Evolutionary conservation across 2,113 vertebrate genomes (phyloP), one percentile per base, ranked within the genome.

Genomic region (Dermatemys mawii): DNA sequence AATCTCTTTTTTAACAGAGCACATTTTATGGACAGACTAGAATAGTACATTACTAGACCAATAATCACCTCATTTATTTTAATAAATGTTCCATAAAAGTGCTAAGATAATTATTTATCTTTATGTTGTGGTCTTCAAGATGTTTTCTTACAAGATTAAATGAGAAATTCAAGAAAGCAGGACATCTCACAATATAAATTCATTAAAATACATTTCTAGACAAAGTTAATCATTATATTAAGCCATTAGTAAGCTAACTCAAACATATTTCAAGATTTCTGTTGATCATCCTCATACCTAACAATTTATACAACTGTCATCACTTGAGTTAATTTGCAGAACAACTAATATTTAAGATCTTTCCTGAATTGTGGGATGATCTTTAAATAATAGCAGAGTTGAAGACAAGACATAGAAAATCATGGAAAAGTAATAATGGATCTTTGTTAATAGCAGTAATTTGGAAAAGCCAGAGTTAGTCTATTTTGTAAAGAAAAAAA

Each of bases 1-100:
- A 83, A 44, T 78, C 81, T 85, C 75, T 84, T 91, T 87, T 51
- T 78, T 93, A 79, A 93, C 46, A 92, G 26, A 53, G 49, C 8
- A 73, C 49, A 50, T 90, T 89, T 95, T 67, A 78, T 50, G 81
- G 46, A 67, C 63, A n/a, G 17, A 67, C 35, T 48, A 44, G 32
- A 53, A 50, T 10, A 87, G 29, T 80, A 80, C 6, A n/a, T 91
- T 41, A 32, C 83, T 16, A 81, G 85, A 92, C 84, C 27, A 89
- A 95, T 91, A 92, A 53, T 24, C 4, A 44, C 88, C 86, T 32
- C 7, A 50, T 57, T 80, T 6, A 67, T 67, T 26, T 90, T 78
- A 89, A 91, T 78, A 83, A 49, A 80, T 54, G n/a, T 26, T 85
- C 83, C 26, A 2, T 1, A 60, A 4, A 2, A 6, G 3, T 81